Evolutionary conservation across 2,888 invertebrate genomes (phyloP), one percentile per base, ranked within the genome.

Genomic region (Zele albiditarsus): DNA sequence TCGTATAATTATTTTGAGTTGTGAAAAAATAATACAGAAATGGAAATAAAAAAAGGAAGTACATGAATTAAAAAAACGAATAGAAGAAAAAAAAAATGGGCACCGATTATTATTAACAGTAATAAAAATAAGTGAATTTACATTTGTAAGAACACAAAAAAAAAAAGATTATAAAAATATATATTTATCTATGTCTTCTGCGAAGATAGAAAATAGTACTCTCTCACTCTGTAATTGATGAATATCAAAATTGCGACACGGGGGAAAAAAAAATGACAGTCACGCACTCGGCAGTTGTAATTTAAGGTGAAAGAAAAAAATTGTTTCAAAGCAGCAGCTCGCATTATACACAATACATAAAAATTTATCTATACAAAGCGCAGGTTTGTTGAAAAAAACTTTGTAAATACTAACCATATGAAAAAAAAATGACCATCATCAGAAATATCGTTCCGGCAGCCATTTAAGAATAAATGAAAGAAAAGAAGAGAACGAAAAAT

Each of bases 131-230:
- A 88, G 89, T 85, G 85, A 89, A 88, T 46, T 87, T 89, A 89
- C 89, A 88, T 89, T 89, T 89, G 86, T 89, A 89, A 89, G 88
- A 82, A 89, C 63, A 71, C 23, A 70, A 62, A 38, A 63, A 38
- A 63, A 63, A 63, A 63, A 89, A 89, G 87, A 89, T 89, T 86
- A 89, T 89, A 87, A 88, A 89, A 89, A 90, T 89, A 89, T 89
- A 89, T 89, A 89, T 89, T 89, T 89, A 89, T 89, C 89, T 90
- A 89, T 90, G 89, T 90, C 89, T 89, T 90, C 90, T 90, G 90
- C 90, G 90, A 90, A 90, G 90, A 90, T 90, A 88, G 88, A 88
- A 89, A 89, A 89, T 89, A 88, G 88, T 87, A 89, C 88, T 89
- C 89, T 89, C 87, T 89, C 88, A 87, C 88, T 88, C 87, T 88